Base-by-base conservation (phyloP, 2,888 invertebrate species). In the Drosophila engyochracea region DNA sequence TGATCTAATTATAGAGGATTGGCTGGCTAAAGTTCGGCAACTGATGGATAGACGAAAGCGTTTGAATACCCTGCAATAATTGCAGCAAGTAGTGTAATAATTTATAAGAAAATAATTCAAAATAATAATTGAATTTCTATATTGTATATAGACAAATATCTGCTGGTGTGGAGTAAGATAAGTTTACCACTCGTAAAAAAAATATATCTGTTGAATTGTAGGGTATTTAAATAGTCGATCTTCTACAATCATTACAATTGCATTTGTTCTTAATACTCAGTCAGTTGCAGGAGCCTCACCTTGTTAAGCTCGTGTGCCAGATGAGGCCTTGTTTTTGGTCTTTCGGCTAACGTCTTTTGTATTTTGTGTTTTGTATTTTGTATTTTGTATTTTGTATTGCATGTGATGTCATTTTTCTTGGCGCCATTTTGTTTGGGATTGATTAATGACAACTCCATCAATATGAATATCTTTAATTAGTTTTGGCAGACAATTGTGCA, bases 401-500 rank as follows among this genome's bases (percentile, higher is more conserved):
- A 41, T 30, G 84, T 85, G 89, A 85, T 89, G 89, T 85, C 89
- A 85, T 85, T 87, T 68, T 52, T 53, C 62, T 55, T 52, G 68
- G 60, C 81, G 85, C 89, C 85, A 85, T 85, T 85, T 85, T 89
- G 79, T 84, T 82, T 70, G 52, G n/a, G 63, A 87, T 87, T 85
- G 85, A 85, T 85, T 89, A 81, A 85, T 85, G 89, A 81, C 82
- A 60, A 57, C 74, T 72, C 51, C 77, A 76, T 54, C 71, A 68
- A 49, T 41, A 63, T 58, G 73, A 72, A 74, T 44, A 54, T 39
- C 53, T 81, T 69, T 81, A 79, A 79, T 79, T 70, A 66, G 77
- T 64, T 76, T 76, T 53, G 30, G 25, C 71, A 63, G 64, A 53
- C 60, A 60, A 69, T 71, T 72, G 22, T 47, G 47, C 70, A 52